These are phyloP conservation scores for Perizoma affinitatum DNA, from an alignment of 2,888 invertebrate species.

Conservation along the genomic window DNA sequence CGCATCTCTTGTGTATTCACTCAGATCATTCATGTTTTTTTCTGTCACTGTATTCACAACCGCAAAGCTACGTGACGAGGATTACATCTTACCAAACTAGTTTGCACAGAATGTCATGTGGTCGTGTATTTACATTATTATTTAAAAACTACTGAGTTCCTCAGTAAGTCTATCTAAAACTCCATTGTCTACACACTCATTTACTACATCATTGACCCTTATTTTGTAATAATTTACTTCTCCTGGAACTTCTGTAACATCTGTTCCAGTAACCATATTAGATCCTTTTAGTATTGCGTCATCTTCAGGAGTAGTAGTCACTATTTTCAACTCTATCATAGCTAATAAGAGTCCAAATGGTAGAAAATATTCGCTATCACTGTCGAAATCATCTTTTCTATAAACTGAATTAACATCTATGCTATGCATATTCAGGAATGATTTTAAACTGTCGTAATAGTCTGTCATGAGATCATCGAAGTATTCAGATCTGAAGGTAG, in stretches of 20 bases:
- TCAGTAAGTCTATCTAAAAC: conserved; percentile 54
- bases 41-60: no score
- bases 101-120: no score
- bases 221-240: conserved; percentile 49
- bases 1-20: not conserved
- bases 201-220: conserved; percentile 66
- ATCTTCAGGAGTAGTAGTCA: conserved; percentile 53
- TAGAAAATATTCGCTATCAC: conserved; percentile 55
- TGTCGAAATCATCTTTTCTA: conserved; percentile 53
- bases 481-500: conserved; percentile 61
- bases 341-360: conserved; percentile 66
- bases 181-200: conserved; percentile 60
- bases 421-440: conserved; percentile 52
- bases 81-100: no score
- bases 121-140: no score
- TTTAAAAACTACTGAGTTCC: conserved; percentile 36
- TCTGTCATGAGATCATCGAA: conserved; percentile 52
- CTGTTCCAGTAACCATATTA: conserved; percentile 40
- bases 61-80: no score
- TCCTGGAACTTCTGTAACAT: conserved; percentile 37
- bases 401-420: conserved; percentile 57
- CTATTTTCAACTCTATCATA: conserved; percentile 62
- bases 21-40: no score
- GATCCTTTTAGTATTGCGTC: conserved; percentile 45
- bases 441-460: conserved; percentile 61